Base-by-base conservation (phyloP, 1,140 invertebrate species). In the Leptestheria dahalacensis region DNA sequence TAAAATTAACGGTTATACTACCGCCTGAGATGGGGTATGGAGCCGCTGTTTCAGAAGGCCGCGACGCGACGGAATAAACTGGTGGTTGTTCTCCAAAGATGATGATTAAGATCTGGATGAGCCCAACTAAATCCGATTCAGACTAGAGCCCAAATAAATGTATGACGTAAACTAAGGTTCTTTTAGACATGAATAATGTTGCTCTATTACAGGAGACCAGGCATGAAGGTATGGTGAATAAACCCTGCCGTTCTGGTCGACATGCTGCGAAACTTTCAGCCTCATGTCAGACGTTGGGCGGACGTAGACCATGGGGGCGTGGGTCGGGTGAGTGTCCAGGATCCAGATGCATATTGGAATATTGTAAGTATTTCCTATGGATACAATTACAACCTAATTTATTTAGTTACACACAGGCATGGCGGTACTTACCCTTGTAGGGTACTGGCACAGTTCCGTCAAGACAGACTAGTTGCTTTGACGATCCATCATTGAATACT, bases 271-370 rank as follows among this genome's bases (percentile, higher is more conserved):
- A n/a, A 73, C 82, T 77, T 95, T 96, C 61, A 99, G 94, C 57
- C 83, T 80, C 96, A 99, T 99, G 62, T 89, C 88, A 56, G 80
- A 61, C 3, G 96, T 99, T 46, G 97, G 97, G 72, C 84, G 89
- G 0, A 99, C 96, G 73, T 88, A 99, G 69, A 93, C 96, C 71
- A 97, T 87, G n/a, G 97, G 97, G 20, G 93, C 88, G 75, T 95
- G 88, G 68, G 89, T 82, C 1, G 97, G 97, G 79, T 99, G 91
- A 25, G 91, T 96, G 68, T 99, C 91, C 81, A 95, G 84, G 26
- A 99, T 68, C 89, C 91, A 98, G 66, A 99, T 85, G 70, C 85
- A 86, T 25, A 99, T 82, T 41, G 97, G 97, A 74, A 99, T 99
- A 74, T 99, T 93, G 73, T 99, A 99, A 18, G 73, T 79, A 55